phyloP scores from a whole-genome alignment of 2,888 invertebrate species.

The Apeira syringaria region DNA sequence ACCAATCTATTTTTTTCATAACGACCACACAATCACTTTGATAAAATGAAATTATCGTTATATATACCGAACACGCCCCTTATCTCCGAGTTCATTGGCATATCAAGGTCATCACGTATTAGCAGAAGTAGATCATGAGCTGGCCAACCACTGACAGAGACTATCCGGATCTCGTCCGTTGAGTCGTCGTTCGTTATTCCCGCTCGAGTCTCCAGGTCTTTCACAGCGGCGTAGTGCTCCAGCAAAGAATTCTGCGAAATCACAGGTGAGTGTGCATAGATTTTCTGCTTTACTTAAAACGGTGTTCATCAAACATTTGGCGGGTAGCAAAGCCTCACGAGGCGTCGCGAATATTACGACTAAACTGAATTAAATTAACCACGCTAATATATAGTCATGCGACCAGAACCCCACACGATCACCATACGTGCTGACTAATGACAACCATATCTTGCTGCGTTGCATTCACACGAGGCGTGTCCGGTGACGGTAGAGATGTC shows the following conservation, averaged over 20 bases:
- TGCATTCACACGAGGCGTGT: too few relatives aligned
- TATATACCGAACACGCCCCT: constrained; percentile 56
- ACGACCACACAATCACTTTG: constrained; percentile 1
- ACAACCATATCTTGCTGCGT: too few relatives aligned
- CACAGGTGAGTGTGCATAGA: constrained; percentile 1
- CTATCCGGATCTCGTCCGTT: constrained; percentile 57
- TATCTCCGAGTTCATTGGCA: constrained; percentile 48
- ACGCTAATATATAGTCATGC: too few relatives aligned
- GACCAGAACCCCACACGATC: too few relatives aligned
- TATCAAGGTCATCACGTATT: constrained; percentile 50
- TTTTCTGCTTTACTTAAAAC: too few relatives aligned
- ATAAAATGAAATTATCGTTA: constrained; percentile 14
- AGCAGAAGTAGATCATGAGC: constrained; percentile 65
- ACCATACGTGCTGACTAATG: too few relatives aligned
- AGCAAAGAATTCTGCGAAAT: constrained; percentile 54
- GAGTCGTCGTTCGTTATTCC: constrained; percentile 50
- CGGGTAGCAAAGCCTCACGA: too few relatives aligned
- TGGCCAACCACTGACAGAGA: constrained; percentile 69
- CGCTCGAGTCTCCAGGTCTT: constrained; percentile 58
- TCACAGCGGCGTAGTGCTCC: constrained; percentile 58
- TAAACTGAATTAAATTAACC: too few relatives aligned
- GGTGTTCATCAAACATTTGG: too few relatives aligned
- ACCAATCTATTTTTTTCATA: not conserved
- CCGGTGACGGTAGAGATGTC: too few relatives aligned
- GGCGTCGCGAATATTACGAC: too few relatives aligned